Base-by-base conservation (phyloP, 1,140 invertebrate species). In the Leptoteleia sp. region DNA sequence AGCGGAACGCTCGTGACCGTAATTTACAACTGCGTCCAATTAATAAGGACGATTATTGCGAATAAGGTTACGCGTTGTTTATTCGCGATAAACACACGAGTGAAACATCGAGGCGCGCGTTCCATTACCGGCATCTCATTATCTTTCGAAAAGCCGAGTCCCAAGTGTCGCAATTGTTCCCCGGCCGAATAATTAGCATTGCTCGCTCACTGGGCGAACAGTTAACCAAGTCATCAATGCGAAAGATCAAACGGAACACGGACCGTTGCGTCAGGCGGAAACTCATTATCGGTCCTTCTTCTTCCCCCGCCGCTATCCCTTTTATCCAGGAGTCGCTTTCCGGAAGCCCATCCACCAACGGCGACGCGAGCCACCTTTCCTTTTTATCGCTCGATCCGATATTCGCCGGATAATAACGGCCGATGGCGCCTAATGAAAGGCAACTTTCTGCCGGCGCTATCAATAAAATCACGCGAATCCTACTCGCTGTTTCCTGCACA, bases 141-240 rank as follows among this genome's bases (percentile, higher is more conserved):
- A 68, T 68, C 62, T 45, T 45, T 38, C 50, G 59, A 67, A 75
- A 67, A 75, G 61, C 57, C 3, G 52, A 59, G 16, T 42, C n/a
- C 42, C 72, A 48, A 62, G 62, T 68, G 72, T 76, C 72, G 72
- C 72, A 76, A 76, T 76, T 76, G 72, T 76, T 76, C 47, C 15
- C 13, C 61, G 31, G 38, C 17, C 59, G 54, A 67, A 76, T 76
- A 68, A 76, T 76, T 76, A 76, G 62, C 55, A 47, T 76, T 65
- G 62, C 62, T 76, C 62, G 42, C 54, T 55, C n/a, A n/a, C n/a
- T n/a, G n/a, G 54, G 54, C 35, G 22, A 59, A 45, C 65, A 47
- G 65, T 67, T 78, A 65, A 78, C 67, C 29, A 42, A 64, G 67
- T 77, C 75, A 71, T 77, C 75, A 59, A 25, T 11, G 29, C 50